Evolutionary conservation across 2,888 invertebrate species (phyloP).

Genomic region (Smittia sp.): DNA sequence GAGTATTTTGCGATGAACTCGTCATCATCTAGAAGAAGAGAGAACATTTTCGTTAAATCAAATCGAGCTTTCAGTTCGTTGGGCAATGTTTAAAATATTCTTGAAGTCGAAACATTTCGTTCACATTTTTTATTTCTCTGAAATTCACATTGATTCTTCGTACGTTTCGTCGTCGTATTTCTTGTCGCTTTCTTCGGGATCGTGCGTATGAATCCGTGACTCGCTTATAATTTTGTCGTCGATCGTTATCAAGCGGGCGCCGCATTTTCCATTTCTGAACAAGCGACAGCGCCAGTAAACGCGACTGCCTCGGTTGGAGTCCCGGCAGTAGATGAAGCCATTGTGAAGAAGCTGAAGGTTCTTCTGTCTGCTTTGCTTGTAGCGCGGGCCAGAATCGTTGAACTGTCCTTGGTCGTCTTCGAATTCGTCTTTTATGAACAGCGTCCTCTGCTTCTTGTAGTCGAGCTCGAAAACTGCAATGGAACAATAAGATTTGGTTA

Average conservation of each 20-base stretch:
- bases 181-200: conserved; percentile 17
- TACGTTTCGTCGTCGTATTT: not conserved
- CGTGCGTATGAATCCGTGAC: conserved; percentile 14
- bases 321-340: conserved; percentile 53
- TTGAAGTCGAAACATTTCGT: too few species aligned
- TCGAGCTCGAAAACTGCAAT: conserved; percentile 9
- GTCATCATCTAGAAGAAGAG: conserved; percentile 5
- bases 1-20: conserved; percentile 50
- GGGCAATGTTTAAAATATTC: too few species aligned
- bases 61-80: too few species aligned
- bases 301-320: conserved; percentile 52
- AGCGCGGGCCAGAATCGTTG: conserved; percentile 27
- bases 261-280: conserved; percentile 48
- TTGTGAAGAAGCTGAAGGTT: conserved; percentile 44
- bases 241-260: conserved; percentile 47
- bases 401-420: not conserved
- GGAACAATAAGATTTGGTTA: not conserved
- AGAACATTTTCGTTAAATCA: too few species aligned
- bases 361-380: conserved; percentile 29
- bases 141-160: not conserved
- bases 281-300: conserved; percentile 52
- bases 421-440: conserved; percentile 7
- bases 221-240: conserved; percentile 42
- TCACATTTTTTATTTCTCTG: too few species aligned
- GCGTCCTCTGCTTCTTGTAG: not conserved